These are phyloP conservation scores for Tachysurus fulvidraco DNA, from an alignment of 2,113 vertebrate species.

Conservation along the genomic window DNA sequence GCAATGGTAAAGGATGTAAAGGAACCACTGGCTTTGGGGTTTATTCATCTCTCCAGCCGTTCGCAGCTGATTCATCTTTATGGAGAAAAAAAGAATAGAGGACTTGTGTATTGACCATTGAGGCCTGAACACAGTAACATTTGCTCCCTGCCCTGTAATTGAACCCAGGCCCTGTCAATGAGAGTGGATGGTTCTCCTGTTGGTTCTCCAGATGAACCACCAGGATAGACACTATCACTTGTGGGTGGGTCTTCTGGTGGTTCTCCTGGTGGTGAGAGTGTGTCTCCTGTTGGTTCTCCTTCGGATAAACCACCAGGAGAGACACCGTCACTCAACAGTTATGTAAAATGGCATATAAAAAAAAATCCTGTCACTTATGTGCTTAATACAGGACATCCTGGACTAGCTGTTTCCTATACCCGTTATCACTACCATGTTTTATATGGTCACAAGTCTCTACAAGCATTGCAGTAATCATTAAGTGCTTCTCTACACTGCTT, in stretches of 20 bases:
- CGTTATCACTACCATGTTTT: not conserved
- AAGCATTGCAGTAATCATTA: not conserved
- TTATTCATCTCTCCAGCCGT: not conserved
- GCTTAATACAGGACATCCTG: not conserved
- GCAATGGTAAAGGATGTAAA: not conserved
- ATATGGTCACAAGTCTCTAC: not conserved
- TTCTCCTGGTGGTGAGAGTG: no score
- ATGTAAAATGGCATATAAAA: not conserved
- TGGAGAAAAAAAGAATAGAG: not conserved
- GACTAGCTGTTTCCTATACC: not conserved
- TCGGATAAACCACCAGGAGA: no score
- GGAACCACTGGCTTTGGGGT: not conserved
- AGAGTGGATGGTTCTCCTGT: no score
- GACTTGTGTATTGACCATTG: not conserved
- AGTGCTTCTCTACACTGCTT: not conserved
- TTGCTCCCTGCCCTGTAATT: no score
- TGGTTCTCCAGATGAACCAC: no score
- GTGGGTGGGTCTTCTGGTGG: no score
- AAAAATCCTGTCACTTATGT: not conserved
- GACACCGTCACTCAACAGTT: not conserved
- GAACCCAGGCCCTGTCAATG: no score
- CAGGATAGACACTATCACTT: no score
- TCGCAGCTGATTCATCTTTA: not conserved
- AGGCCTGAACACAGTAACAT: not conserved
- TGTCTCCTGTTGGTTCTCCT: no score